Base-by-base conservation (phyloP, 2,113 vertebrate genomes). In the Triplophysa rosa region DNA sequence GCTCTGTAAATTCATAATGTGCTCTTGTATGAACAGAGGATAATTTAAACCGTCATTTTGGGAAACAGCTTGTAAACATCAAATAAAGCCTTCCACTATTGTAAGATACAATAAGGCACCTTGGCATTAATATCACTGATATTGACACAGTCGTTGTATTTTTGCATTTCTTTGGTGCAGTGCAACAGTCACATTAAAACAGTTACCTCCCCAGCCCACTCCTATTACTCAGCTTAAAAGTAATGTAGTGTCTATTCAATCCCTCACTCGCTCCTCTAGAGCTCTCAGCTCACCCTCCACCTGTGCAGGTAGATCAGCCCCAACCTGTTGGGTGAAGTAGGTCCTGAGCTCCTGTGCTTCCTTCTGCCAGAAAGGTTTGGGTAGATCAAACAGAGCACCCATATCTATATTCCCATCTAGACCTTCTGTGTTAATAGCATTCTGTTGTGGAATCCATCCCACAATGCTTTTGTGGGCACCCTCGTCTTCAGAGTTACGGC, bases 261-360 rank as follows among this genome's bases (percentile, higher is more conserved):
- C 85, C 82, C 80, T 87, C 19, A 97, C 92, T 49, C 96, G 91
- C 42, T 83, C 86, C 84, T 95, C 94, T 84, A 97, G 88, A 0
- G 90, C 93, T 47, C 90, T 92, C 40, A 97, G 91, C 90, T 97
- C 95, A 4, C 88, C 89, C 87, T 89, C 81, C 78, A 97, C 90
- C 87, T 95, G 91, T 13, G 85, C 82, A 0, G 96, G 96, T 8
- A 97, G 90, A 85, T 97, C 96, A 3, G 90, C 87, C 6, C 93
- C 93, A 9, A 97, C 95, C 67, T 97, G 95, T 87, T 95, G 94
- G 8, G 84, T 92, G 84, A 97, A 92, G 87, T 96, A 97, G n/a
- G 87, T 89, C 73, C 91, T 91, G 75, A 97, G 81, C 80, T 97
- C 94, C 66, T 87, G 88, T n/a, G 89, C 89, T 81, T 94, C 94